A percentile compares a stretch with the other conserved stretches of the same genome.
Evolutionary conservation across 2,797 vertebrate genomes (phyloP).

Genomic region (Adrianichthys oophorus): DNA sequence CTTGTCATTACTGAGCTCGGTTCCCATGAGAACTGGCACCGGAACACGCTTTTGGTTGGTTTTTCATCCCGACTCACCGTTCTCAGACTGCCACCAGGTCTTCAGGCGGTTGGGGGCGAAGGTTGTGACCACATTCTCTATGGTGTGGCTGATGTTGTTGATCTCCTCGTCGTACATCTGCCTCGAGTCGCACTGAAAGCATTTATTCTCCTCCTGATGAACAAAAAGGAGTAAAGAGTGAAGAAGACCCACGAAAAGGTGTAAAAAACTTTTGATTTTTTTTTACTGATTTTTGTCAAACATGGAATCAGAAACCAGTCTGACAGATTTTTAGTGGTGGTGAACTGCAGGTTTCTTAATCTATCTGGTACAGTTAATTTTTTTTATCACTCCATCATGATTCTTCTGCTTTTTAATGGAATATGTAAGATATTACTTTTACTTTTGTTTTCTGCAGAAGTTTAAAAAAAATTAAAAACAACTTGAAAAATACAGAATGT

Average conservation of each 20-base stretch:
- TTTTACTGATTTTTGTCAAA: no score
- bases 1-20: slow-evolving; percentile 58
- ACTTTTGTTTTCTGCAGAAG: no score
- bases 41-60: background rate
- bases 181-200: slow-evolving; percentile 89
- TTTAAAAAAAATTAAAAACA: no score
- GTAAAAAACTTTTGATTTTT: background rate
- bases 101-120: slow-evolving; percentile 95
- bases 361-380: no score
- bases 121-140: slow-evolving; percentile 95
- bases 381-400: no score
- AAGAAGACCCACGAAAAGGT: background rate
- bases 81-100: slow-evolving; percentile 99
- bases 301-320: no score
- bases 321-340: no score
- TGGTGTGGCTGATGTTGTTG: slow-evolving; percentile 86
- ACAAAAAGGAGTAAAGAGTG: background rate
- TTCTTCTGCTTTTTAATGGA: no score
- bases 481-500: no score
- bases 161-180: slow-evolving; percentile 78
- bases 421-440: no score
- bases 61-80: slow-evolving; percentile 76
- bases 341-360: no score
- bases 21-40: slow-evolving; percentile 55
- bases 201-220: slow-evolving; percentile 94